A percentile compares a stretch with the other conserved stretches of the same genome.
phyloP scores from a whole-genome alignment of 1,140 invertebrate species.

The Agrilus planipennis region DNA sequence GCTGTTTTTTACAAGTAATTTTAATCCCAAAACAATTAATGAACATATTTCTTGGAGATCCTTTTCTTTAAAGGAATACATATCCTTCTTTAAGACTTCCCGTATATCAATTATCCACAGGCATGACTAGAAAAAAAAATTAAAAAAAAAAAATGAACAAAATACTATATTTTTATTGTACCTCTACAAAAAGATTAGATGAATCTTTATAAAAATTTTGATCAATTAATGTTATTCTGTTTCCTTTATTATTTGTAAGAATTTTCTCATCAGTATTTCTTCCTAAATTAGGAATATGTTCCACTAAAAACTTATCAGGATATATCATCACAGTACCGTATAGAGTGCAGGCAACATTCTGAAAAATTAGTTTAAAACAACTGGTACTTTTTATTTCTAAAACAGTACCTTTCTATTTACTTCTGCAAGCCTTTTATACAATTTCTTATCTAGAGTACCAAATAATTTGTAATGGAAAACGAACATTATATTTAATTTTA shows the following conservation, averaged over 20 bases:
- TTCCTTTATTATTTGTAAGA: conserved; percentile 40
- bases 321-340: conserved; percentile 68
- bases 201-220: conserved; percentile 47
- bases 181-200: conserved; percentile 36
- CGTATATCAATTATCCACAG: conserved; percentile 55
- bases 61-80: conserved; percentile 41
- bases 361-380: conserved; percentile 20
- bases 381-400: conserved; percentile 8
- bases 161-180: conserved; percentile 31
- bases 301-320: conserved; percentile 61
- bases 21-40: conserved; percentile 53
- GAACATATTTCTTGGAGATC: conserved; percentile 50
- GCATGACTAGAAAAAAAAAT: conserved; percentile 25
- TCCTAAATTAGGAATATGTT: conserved; percentile 44
- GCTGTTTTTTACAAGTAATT: conserved; percentile 46
- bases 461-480: conserved; percentile 65
- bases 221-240: conserved; percentile 45
- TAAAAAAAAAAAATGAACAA: conserved; percentile 15
- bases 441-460: conserved; percentile 63
- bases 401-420: conserved; percentile 56
- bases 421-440: conserved; percentile 59
- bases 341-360: conserved; percentile 60
- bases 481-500: conserved; percentile 59
- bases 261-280: conserved; percentile 50
- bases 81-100: conserved; percentile 37